Percentiles rank a stretch among this genome's conserved stretches.
Evolutionary conservation across 2,888 invertebrate species (phyloP).

Genomic region (Epinotia brunnichana): DNA sequence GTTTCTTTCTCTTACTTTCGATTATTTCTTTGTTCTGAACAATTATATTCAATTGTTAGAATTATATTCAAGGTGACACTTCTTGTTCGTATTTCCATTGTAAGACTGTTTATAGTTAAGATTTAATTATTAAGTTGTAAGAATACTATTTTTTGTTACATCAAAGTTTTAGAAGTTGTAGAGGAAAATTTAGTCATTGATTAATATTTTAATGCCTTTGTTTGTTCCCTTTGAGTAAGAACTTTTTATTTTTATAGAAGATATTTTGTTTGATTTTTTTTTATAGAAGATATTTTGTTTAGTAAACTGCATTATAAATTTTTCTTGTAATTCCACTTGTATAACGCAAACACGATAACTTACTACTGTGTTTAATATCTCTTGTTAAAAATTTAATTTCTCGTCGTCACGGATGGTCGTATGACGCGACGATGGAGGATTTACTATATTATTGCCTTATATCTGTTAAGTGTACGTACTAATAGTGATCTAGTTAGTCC

Average conservation of each 20-base stretch:
- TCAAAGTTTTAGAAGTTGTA: conserved; percentile 13
- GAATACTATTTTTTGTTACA: conserved; percentile 15
- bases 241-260: conserved; percentile 3
- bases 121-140: conserved; percentile 36
- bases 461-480: conserved; percentile 25
- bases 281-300: no score
- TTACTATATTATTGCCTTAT: conserved; percentile 32
- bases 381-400: conserved; percentile 7
- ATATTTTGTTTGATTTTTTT: not conserved
- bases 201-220: conserved; percentile 36
- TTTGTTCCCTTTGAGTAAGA: conserved; percentile 3
- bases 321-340: conserved; percentile 25
- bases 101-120: conserved; percentile 43
- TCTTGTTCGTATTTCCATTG: conserved; percentile 42
- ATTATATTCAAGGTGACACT: conserved; percentile 24
- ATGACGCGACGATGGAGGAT: conserved; percentile 11
- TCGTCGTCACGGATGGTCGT: conserved; percentile 1
- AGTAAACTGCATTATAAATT: no score
- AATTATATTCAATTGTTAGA: conserved; percentile 10
- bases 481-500: not conserved
- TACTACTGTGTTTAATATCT: conserved; percentile 10
- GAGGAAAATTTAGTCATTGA: no score
- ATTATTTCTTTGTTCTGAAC: not conserved
- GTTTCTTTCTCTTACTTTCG: no score
- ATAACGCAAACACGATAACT: not conserved